phyloP scores from a whole-genome alignment of 35 echinoderm and acorn worm genomes.

The Apostichopus japonicus region DNA sequence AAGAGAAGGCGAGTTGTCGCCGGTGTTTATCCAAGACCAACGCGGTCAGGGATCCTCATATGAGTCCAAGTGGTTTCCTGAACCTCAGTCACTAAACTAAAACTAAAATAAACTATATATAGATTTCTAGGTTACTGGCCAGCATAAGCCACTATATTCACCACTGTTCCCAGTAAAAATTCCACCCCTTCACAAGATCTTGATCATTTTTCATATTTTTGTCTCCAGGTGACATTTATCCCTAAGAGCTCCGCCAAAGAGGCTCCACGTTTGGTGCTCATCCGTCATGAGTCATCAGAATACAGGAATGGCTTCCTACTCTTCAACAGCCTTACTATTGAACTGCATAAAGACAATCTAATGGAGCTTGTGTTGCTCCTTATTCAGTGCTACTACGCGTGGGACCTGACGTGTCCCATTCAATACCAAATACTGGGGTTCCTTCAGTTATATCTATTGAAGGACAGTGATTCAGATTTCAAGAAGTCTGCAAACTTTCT shows the following conservation, averaged over 20 bases:
- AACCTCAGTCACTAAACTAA: constrained; percentile 19
- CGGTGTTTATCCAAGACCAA: too few species aligned
- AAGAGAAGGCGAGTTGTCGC: too few species aligned
- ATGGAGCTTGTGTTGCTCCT: not conserved
- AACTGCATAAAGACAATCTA: constrained; percentile 26
- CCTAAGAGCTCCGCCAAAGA: not conserved
- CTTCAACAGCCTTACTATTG: not conserved
- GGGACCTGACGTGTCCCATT: constrained; percentile 41
- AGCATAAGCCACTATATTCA: too few species aligned
- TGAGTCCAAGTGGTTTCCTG: constrained; percentile 1
- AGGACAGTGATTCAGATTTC: constrained; percentile 15
- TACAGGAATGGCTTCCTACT: constrained; percentile 22
- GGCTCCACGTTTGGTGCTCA: not conserved
- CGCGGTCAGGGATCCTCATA: not conserved
- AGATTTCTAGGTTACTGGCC: too few species aligned
- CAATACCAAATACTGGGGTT: constrained; percentile 51
- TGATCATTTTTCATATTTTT: too few species aligned
- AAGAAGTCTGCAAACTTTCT: constrained; percentile 36
- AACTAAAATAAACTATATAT: not conserved
- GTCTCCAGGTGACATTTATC: too few species aligned
- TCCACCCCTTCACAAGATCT: not conserved
- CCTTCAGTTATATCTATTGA: constrained; percentile 37
- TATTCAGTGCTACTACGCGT: constrained; percentile 39
- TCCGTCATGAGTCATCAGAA: not conserved
- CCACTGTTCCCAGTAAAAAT: not conserved